phyloP scores from a whole-genome alignment of 2,113 vertebrate genomes.

The Dinomys branickii region DNA sequence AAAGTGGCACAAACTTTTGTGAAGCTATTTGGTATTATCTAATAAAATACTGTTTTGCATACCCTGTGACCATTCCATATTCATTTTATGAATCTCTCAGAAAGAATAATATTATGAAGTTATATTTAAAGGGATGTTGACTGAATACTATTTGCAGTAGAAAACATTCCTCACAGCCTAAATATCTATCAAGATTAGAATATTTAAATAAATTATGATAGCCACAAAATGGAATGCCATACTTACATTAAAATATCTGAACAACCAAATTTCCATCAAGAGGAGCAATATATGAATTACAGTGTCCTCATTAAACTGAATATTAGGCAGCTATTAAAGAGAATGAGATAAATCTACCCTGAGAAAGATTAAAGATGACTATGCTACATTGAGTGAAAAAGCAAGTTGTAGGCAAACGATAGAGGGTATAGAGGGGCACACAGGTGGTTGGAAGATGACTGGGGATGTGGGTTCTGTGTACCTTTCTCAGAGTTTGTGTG shows the following conservation, averaged over 20 bases:
- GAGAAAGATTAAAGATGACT: neutral
- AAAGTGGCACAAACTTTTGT: neutral
- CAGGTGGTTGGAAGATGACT: neutral
- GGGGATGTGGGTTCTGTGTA: neutral
- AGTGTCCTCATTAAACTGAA: neutral
- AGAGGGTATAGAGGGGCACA: neutral
- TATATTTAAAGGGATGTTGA: neutral
- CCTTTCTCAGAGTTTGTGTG: neutral
- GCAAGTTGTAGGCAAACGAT: neutral
- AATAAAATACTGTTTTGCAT: constrained; percentile 16
- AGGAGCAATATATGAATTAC: neutral
- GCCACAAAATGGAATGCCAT: neutral
- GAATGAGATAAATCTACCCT: neutral
- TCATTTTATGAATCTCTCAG: neutral
- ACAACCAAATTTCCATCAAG: constrained; percentile 36
- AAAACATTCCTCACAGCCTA: neutral
- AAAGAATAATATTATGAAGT: constrained; percentile 15
- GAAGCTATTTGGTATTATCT: neutral
- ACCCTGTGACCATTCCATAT: neutral
- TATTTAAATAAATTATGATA: neutral
- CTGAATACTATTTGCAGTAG: neutral
- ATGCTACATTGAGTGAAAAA: neutral
- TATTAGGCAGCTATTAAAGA: constrained; percentile 46
- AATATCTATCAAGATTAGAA: neutral
- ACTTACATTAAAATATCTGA: constrained; percentile 13